phyloP scores from a whole-genome alignment of 2,113 vertebrate species.

The Ammodytes marinus region DNA sequence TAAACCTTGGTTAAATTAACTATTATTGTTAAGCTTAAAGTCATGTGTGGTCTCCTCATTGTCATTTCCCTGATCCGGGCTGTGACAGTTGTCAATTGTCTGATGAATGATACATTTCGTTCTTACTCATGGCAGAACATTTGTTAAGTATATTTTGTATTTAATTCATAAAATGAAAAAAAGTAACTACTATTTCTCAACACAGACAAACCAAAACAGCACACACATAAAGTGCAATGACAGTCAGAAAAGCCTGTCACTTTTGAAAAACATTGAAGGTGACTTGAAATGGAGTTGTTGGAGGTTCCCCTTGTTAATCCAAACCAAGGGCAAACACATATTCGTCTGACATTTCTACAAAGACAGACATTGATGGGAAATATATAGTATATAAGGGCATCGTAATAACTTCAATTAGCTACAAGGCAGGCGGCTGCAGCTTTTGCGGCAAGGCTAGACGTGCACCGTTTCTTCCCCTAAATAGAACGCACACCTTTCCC shows the following conservation, averaged over 20 bases:
- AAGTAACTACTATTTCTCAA: neutral
- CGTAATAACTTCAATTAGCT: constrained; percentile 37
- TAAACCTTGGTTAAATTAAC: too few relatives aligned
- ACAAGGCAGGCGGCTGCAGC: constrained; percentile 11
- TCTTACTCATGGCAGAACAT: too few relatives aligned
- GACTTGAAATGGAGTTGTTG: constrained; percentile 24
- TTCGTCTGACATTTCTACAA: constrained; percentile 13
- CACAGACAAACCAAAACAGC: neutral
- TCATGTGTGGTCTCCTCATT: too few relatives aligned
- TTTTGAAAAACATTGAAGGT: constrained; percentile 25
- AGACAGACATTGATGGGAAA: constrained; percentile 21
- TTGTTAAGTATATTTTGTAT: neutral
- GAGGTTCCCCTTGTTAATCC: constrained; percentile 26
- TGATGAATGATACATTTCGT: too few relatives aligned
- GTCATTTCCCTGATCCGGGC: too few relatives aligned
- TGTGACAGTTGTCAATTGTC: too few relatives aligned
- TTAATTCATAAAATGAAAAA: neutral
- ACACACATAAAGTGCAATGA: neutral
- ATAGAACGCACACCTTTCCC: neutral
- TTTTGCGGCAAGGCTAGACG: neutral
- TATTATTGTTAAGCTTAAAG: too few relatives aligned
- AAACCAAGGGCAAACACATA: constrained; percentile 33
- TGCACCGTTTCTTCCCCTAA: neutral
- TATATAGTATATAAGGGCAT: constrained; percentile 5
- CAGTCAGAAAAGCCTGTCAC: neutral